Percentiles rank a stretch among this genome's conserved stretches.
phyloP scores from a whole-genome alignment of 2,888 invertebrate genomes.

The Monopis laevigella region DNA sequence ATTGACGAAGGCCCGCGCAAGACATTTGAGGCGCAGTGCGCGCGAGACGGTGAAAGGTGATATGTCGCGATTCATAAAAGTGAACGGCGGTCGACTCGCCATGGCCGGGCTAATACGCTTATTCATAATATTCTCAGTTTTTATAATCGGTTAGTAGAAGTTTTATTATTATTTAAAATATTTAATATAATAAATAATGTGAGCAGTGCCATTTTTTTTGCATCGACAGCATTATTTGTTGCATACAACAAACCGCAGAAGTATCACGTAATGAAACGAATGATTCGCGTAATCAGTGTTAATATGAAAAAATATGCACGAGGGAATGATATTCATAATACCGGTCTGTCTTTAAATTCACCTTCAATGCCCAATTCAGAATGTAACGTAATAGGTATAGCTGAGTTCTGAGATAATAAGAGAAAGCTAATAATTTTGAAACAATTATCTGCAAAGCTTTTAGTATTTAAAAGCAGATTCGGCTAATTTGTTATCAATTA shows the following conservation, averaged over 20 bases:
- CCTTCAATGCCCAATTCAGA: background rate
- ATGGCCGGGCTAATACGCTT: conserved; percentile 47
- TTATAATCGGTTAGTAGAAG: conserved; percentile 49
- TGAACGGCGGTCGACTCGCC: conserved; percentile 34
- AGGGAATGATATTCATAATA: no score
- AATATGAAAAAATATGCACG: conserved; percentile 4
- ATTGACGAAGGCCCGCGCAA: conserved; percentile 9
- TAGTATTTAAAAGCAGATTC: background rate
- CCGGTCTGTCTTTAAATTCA: no score
- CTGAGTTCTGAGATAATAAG: conserved; percentile 8
- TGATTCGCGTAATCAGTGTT: conserved; percentile 9
- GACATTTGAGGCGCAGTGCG: conserved; percentile 38
- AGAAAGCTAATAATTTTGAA: conserved; percentile 8
- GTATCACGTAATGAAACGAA: conserved; percentile 4
- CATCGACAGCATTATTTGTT: no score
- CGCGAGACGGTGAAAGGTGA: conserved; percentile 58
- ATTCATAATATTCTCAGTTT: conserved; percentile 47
- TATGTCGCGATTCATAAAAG: conserved; percentile 39
- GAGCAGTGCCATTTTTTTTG: no score
- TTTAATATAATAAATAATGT: background rate
- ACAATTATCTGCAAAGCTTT: background rate
- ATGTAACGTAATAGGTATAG: background rate
- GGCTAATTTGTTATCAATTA: background rate
- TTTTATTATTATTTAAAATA: background rate
- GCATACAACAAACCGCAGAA: no score